Base-by-base conservation (phyloP, 2,888 invertebrate species). In the Lasius platythorax region DNA sequence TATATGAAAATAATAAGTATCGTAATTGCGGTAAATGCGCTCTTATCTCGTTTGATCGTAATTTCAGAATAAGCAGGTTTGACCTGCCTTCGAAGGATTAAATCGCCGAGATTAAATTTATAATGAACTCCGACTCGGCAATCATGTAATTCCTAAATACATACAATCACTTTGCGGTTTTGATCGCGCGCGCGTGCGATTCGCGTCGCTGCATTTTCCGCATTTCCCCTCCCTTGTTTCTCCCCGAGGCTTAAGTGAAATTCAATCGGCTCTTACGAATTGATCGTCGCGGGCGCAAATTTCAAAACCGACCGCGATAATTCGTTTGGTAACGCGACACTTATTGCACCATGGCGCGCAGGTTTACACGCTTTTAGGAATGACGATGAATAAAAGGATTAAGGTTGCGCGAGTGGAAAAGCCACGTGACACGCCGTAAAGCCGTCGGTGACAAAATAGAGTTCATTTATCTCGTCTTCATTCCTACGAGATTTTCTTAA, bases 301-400 rank as follows among this genome's bases (percentile, higher is more conserved):
- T 84, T 83, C 61, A 76, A 81, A 86, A 78, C 64, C 74, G 56
- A 75, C 67, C 30, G 58, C 82, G 78, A 85, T 84, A 75, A 79
- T 67, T 85, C 46, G 75, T 76, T 67, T 82, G 74, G 87, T 85
- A 90, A 89, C 74, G 76, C 81, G 90, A 90, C 86, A 89, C 90
- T 89, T 87, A 83, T 87, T 87, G 84, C 85, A 76, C 74, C 84
- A 66, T 70, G 64, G 63, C 15, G 70, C 63, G 63, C 67, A 30
- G 74, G 79, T 87, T 82, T 84, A 85, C 85, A 87, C 78, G 63
- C 74, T 43, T 82, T 56, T 23, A 43, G 37, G n/a, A 53, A 40
- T 18, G 43, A 46, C 78, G 82, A 67, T 63, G 82, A 85, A 64
- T 61, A 81, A 72, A 72, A 64, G 73, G 86, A 87, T 79, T 86